Evolutionary conservation across 2,888 invertebrate genomes (phyloP).

Genomic region (Octonoba sinensis): DNA sequence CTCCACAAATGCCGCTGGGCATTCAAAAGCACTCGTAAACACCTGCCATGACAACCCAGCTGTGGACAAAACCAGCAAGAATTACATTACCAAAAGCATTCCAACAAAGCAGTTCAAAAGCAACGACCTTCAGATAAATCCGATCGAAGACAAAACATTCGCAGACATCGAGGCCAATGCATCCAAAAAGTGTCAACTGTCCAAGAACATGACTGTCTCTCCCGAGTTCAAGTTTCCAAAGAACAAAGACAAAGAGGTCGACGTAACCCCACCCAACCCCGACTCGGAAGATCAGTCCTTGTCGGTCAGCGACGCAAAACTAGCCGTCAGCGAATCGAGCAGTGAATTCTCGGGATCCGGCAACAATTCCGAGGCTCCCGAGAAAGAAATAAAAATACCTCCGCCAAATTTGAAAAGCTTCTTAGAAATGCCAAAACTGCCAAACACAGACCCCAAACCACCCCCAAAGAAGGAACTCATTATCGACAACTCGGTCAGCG

Average conservation of each 20-base stretch:
- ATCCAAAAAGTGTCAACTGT: too few species aligned
- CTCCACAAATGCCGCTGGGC: constrained; percentile 20
- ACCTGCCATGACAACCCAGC: background rate
- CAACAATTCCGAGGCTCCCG: background rate
- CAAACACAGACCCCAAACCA: background rate
- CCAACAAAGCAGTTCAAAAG: too few species aligned
- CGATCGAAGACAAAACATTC: too few species aligned
- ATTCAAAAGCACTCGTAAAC: constrained; percentile 21
- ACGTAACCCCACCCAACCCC: background rate
- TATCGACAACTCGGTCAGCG: constrained; percentile 52
- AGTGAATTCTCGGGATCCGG: constrained; percentile 22
- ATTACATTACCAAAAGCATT: background rate
- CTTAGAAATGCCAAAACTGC: constrained; percentile 22
- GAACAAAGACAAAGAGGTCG: background rate
- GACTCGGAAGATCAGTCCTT: background rate
- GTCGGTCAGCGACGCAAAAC: constrained; percentile 27
- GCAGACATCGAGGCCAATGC: too few species aligned
- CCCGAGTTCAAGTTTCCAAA: background rate
- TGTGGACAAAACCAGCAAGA: background rate
- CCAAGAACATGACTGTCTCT: too few species aligned
- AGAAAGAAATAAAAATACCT: background rate
- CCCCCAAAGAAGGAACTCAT: constrained; percentile 71
- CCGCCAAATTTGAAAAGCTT: constrained; percentile 33
- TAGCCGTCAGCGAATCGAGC: constrained; percentile 32
- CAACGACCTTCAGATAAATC: too few species aligned